A percentile compares a stretch with the other conserved stretches of the same genome.
These are phyloP conservation scores for Calliphora vomitoria DNA, from an alignment of 2,888 invertebrate genomes.

Conservation along the genomic window DNA sequence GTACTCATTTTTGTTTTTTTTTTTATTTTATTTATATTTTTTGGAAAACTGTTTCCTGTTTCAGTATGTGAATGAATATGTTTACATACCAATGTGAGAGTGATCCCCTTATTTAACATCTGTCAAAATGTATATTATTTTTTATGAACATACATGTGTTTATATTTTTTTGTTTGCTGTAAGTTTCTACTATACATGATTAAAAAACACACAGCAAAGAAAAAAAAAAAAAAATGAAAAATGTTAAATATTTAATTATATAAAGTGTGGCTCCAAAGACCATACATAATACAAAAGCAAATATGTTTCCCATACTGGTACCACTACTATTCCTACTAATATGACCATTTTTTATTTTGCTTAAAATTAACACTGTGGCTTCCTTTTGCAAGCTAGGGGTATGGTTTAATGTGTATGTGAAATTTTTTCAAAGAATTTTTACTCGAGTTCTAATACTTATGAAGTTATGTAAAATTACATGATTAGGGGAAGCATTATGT, in stretches of 20 bases:
- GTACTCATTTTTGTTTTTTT: not conserved
- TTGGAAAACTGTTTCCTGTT: too few species aligned
- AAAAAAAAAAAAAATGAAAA: not conserved
- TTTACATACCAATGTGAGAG: not conserved
- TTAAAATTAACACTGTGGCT: slow-evolving; percentile 33
- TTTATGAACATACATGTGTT: not conserved
- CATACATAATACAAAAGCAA: not conserved
- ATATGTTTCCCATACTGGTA: not conserved
- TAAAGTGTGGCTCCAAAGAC: slow-evolving; percentile 1
- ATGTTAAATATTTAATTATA: slow-evolving; percentile 6
- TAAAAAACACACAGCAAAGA: not conserved
- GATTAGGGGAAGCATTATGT: too few species aligned
- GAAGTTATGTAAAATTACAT: too few species aligned
- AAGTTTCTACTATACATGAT: not conserved
- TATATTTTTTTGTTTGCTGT: not conserved
- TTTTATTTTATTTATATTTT: too few species aligned
- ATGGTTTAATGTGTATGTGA: not conserved
- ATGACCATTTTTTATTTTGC: not conserved
- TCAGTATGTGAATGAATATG: not conserved
- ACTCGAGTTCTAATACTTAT: not conserved
- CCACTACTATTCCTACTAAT: not conserved
- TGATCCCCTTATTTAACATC: slow-evolving; percentile 1
- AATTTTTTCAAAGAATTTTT: not conserved
- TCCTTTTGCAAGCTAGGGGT: not conserved
- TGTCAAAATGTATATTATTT: slow-evolving; percentile 20